Conservation (phyloP, 2,888 invertebrate species). For the Drosophila rellima region DNA sequence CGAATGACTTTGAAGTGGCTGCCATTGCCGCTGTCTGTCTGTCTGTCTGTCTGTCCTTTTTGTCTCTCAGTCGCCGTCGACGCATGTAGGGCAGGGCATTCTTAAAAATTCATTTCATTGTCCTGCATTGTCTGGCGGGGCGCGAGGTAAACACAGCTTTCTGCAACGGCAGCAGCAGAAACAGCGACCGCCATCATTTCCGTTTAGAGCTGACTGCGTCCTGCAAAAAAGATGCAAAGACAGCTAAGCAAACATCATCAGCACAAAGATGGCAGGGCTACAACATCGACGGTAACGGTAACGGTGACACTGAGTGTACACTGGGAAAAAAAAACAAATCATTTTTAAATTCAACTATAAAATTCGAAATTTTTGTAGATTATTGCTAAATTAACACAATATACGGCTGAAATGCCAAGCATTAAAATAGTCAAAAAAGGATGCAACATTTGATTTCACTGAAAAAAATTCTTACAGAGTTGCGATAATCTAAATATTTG, state of each 20-base stretch:
- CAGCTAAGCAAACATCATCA: conserved; percentile 82
- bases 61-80: conserved; percentile 12
- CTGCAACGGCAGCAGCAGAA: conserved; percentile 34
- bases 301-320: conserved; percentile 27
- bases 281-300: conserved; percentile 29
- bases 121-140: conserved; percentile 77
- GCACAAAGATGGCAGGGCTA: conserved; percentile 74
- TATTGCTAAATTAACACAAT: too few relatives aligned
- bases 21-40: conserved; percentile 20
- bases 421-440: too few relatives aligned
- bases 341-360: too few relatives aligned
- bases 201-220: conserved; percentile 77
- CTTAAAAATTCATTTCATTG: conserved; percentile 82
- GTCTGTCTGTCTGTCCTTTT: background rate
- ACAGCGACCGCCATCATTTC: conserved; percentile 74
- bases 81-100: conserved; percentile 76
- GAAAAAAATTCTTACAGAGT: too few relatives aligned
- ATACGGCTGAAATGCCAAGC: too few relatives aligned
- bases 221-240: conserved; percentile 81
- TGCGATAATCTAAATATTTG: too few relatives aligned
- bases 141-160: conserved; percentile 77
- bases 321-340: too few relatives aligned
- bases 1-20: conserved; percentile 80
- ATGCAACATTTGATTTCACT: too few relatives aligned
- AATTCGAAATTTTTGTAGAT: too few relatives aligned